Percentiles rank a stretch among this genome's conserved stretches.
phyloP scores from a whole-genome alignment of 2,113 vertebrate species.

The Dromiciops gliroides region DNA sequence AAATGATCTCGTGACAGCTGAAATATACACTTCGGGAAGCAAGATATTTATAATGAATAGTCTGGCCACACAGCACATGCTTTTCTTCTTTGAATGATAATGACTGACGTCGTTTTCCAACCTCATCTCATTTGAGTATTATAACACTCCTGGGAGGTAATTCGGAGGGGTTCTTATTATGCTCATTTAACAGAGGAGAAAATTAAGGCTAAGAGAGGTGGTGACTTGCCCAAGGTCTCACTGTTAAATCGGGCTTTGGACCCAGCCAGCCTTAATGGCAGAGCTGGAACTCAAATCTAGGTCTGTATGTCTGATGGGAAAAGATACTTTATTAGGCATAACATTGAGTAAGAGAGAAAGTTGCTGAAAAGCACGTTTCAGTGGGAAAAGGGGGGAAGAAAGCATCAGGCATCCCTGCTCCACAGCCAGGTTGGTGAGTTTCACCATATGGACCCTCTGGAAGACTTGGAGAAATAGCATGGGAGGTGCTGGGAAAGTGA shows the following conservation, averaged over 20 bases:
- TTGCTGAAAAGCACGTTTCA: background rate
- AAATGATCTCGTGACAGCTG: background rate
- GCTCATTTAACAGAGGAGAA: background rate
- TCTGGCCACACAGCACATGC: background rate
- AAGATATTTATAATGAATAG: constrained; percentile 22
- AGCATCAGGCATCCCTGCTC: background rate
- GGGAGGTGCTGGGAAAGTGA: constrained; percentile 10
- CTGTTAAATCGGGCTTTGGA: background rate
- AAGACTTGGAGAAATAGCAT: background rate
- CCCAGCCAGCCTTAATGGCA: background rate
- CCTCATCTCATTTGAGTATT: background rate
- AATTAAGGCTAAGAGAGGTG: background rate
- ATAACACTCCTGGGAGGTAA: background rate
- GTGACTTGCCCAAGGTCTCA: background rate
- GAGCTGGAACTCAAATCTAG: background rate
- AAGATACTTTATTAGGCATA: background rate
- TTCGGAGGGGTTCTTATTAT: background rate
- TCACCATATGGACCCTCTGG: background rate
- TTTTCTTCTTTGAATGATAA: background rate
- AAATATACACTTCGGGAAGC: constrained; percentile 27
- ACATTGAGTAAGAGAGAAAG: constrained; percentile 2
- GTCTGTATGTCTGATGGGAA: constrained; percentile 9
- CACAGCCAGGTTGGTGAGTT: background rate
- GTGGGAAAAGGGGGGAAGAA: constrained; percentile 20
- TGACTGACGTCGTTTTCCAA: background rate